phyloP scores from a whole-genome alignment of 1,140 invertebrate species.

The Drosophila kohkoa region DNA sequence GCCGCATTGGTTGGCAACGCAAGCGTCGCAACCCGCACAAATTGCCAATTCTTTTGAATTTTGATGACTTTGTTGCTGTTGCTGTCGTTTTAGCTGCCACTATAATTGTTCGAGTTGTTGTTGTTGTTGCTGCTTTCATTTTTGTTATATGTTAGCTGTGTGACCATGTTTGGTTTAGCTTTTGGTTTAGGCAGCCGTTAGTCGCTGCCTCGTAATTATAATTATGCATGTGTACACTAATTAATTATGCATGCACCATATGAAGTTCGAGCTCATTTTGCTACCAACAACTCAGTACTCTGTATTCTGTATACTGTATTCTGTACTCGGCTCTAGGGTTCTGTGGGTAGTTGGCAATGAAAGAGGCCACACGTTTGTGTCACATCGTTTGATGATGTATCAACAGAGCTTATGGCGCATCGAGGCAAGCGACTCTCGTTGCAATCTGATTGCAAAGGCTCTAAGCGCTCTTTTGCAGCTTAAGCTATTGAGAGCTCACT shows the following conservation, averaged over 20 bases:
- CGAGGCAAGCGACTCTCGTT: neutral
- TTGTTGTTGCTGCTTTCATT: constrained; percentile 2
- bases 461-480: neutral
- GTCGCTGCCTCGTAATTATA: constrained; percentile 47
- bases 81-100: constrained; percentile 3
- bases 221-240: constrained; percentile 61
- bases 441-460: constrained; percentile 15
- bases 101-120: constrained; percentile 6
- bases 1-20: constrained; percentile 47
- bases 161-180: constrained; percentile 15
- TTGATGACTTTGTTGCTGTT: constrained; percentile 51
- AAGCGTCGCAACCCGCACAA: constrained; percentile 41
- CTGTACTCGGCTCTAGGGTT: too few relatives aligned
- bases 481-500: neutral
- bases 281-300: constrained; percentile 6
- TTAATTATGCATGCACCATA: constrained; percentile 59
- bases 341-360: neutral
- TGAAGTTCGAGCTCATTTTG: constrained; percentile 42
- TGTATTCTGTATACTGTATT: too few relatives aligned
- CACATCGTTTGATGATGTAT: constrained; percentile 36
- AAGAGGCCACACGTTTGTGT: constrained; percentile 2
- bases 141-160: constrained; percentile 4
- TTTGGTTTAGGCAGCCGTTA: constrained; percentile 22
- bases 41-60: constrained; percentile 67
- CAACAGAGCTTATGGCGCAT: constrained; percentile 18